Conservation (phyloP, 2,797 vertebrate species). For the Arnoldichthys spilopterus region DNA sequence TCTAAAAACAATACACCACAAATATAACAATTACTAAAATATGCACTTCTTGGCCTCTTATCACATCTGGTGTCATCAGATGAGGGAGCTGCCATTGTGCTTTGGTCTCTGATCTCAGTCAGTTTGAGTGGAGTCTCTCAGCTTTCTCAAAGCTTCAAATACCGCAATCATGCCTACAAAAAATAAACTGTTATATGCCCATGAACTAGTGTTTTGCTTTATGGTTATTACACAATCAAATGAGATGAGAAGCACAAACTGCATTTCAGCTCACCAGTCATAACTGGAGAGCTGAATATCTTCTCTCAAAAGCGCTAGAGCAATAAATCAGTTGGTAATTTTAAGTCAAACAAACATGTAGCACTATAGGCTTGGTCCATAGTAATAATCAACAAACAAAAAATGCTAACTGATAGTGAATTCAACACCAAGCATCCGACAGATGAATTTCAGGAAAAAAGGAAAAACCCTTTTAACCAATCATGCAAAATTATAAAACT, state of each 20-base stretch:
- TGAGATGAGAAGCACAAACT: no score
- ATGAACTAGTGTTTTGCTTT: not conserved
- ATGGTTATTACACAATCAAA: not conserved
- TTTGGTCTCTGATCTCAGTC: conserved; percentile 5
- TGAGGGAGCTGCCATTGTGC: not conserved
- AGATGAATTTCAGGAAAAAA: no score
- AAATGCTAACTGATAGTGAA: no score
- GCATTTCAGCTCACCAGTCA: conserved; percentile 20
- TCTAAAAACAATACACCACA: not conserved
- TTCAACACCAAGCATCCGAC: no score
- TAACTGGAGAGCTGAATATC: not conserved
- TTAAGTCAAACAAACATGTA: not conserved
- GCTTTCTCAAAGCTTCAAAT: conserved; percentile 27
- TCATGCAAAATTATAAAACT: no score
- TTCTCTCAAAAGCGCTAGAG: no score
- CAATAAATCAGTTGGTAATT: conserved; percentile 32
- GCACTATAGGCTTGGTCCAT: no score
- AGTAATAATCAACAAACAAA: no score
- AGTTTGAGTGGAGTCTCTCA: conserved; percentile 17
- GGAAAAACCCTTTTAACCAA: no score
- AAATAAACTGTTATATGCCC: not conserved
- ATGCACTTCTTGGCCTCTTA: conserved; percentile 1
- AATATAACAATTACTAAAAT: not conserved
- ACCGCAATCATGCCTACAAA: not conserved
- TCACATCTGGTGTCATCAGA: not conserved